Evolutionary conservation across 2,113 vertebrate species (phyloP).

Genomic region (Eubucco bourcierii): DNA sequence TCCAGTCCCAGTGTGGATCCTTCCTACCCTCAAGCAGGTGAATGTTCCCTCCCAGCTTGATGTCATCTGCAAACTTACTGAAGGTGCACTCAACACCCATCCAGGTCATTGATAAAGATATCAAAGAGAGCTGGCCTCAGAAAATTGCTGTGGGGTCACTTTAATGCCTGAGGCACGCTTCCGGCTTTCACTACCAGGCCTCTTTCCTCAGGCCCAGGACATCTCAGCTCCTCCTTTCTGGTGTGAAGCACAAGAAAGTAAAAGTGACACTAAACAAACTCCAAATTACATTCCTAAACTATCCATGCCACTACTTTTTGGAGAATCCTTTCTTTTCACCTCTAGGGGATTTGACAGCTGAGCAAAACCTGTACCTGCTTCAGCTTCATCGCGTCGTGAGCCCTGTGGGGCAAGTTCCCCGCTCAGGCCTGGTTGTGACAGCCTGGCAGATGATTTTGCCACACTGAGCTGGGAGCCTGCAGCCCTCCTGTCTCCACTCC

Average conservation of each 20-base stretch:
- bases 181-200: fast-evolving
- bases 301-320: neutral
- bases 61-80: too few relatives aligned
- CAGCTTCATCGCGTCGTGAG: fast-evolving
- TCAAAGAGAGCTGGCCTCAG: neutral
- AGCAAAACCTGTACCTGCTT: neutral
- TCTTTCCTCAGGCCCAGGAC: neutral
- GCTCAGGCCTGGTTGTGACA: neutral
- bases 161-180: neutral
- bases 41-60: too few relatives aligned
- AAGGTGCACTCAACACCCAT: too few relatives aligned
- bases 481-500: fast-evolving
- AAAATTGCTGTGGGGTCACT: neutral
- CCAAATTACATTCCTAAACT: neutral
- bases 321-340: neutral
- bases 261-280: neutral
- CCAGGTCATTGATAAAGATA: too few relatives aligned
- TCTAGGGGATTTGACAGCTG: neutral
- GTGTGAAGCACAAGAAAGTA: neutral
- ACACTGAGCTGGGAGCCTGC: fast-evolving
- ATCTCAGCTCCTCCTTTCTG: neutral
- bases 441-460: fast-evolving
- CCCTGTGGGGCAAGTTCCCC: neutral
- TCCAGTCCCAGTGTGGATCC: too few relatives aligned
- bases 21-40: too few relatives aligned